A percentile compares a stretch with the other conserved stretches of the same genome.
Evolutionary conservation across 2,797 vertebrate species (phyloP).

Genomic region (Botia almorhae): DNA sequence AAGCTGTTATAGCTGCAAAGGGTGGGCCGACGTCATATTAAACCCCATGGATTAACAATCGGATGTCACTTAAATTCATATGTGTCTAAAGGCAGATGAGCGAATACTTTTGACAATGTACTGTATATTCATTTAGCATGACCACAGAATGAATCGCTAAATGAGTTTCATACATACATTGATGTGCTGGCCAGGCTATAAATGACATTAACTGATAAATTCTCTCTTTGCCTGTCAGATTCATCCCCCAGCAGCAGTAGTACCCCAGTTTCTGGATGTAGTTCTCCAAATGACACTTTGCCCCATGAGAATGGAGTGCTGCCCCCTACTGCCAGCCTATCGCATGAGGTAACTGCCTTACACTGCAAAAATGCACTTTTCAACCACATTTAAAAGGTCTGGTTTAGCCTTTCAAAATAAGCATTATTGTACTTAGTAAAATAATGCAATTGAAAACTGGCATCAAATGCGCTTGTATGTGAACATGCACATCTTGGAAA

Average conservation of each 20-base stretch:
- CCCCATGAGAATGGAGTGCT: conserved; percentile 86
- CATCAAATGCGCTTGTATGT: too few species aligned
- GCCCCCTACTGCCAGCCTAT: conserved; percentile 74
- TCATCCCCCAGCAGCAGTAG: conserved; percentile 96
- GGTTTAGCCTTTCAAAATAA: too few species aligned
- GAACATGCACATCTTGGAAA: too few species aligned
- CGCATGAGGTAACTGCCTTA: conserved; percentile 82
- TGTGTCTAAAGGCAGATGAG: too few species aligned
- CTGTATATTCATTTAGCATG: neutral
- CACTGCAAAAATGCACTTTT: neutral
- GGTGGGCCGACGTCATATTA: too few species aligned
- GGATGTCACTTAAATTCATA: too few species aligned
- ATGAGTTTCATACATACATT: neutral
- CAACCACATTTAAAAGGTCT: too few species aligned
- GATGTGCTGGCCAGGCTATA: neutral
- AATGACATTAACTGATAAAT: neutral
- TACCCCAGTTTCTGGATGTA: conserved; percentile 93
- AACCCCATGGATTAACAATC: too few species aligned
- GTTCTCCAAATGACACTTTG: conserved; percentile 93
- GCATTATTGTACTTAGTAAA: too few species aligned
- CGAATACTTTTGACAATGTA: too few species aligned
- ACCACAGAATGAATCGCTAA: neutral
- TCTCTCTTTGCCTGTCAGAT: conserved; percentile 72
- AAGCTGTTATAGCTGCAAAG: too few species aligned
- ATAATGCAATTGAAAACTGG: too few species aligned